Evolutionary conservation across 2,888 invertebrate genomes (phyloP), one percentile per base, ranked within the genome.

Genomic region (Chrysomela aeneicollis): DNA sequence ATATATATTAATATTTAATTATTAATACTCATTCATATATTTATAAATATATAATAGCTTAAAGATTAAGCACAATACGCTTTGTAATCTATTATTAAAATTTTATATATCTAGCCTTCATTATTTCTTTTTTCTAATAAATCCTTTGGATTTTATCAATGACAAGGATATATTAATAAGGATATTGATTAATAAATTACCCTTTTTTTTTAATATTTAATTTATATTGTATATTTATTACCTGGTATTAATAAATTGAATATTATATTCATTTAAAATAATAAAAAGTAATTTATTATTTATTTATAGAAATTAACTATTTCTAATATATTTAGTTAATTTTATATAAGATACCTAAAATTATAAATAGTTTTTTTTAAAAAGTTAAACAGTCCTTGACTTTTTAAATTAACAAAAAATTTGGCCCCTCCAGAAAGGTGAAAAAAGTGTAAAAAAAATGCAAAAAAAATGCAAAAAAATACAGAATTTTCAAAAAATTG

Each of bases 1-100:
- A 35, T 5, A 35, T 71, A 71, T 73, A 75, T 73, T 73, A 68
- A 68, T 71, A 60, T 74, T 73, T 73, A 68, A 72, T 59, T 26
- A 32, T 63, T 60, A 62, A 59, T 64, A 63, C 53, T 32, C 26
- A 26, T 26, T 35, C 49, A 49, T 42, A 53, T 63, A 50, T 67
- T 58, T 47, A 63, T 67, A 61, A 66, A 37, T 61, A 66, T 52
- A 65, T 51, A 59, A 52, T 19, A 8, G 8, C 26, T 26, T 26
- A 26, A n/a, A n/a, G n/a, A n/a, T 26, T 26, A 5, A n/a, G n/a
- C n/a, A n/a, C n/a, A n/a, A n/a, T n/a, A n/a, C n/a, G n/a, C n/a
- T n/a, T n/a, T n/a, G n/a, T n/a, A n/a, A n/a, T n/a, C n/a, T n/a
- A n/a, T n/a, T 8, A 26, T 26, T 26, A 8, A 5, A 26, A 26